A percentile compares a stretch with the other conserved stretches of the same genome.
phyloP scores from a whole-genome alignment of 2,888 invertebrate genomes.

The Adelognathus sp. region DNA sequence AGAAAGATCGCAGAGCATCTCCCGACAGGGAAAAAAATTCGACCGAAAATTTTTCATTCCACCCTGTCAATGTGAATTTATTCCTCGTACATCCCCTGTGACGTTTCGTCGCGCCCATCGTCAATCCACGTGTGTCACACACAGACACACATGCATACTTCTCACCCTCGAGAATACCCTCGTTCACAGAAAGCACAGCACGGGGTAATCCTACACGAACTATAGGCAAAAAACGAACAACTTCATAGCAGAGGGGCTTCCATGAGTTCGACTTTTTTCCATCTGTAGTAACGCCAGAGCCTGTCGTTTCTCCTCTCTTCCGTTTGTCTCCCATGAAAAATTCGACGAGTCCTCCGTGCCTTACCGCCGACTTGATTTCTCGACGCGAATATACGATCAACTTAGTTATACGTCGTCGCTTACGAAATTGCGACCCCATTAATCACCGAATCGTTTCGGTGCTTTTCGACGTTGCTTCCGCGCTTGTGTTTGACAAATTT shows the following conservation, averaged over 20 bases:
- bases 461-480: not conserved
- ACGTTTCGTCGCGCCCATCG: constrained; percentile 1
- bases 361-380: constrained; percentile 13
- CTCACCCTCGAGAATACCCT: not conserved
- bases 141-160: not conserved
- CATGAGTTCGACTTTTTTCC: constrained; percentile 20
- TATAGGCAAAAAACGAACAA: constrained; percentile 5
- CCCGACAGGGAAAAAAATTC: not conserved
- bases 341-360: constrained; percentile 10
- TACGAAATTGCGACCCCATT: constrained; percentile 40
- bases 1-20: no score
- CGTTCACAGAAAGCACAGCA: not conserved
- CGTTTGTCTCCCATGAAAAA: not conserved
- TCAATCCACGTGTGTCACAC: not conserved
- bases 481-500: not conserved
- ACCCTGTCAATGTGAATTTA: constrained; percentile 7
- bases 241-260: constrained; percentile 19
- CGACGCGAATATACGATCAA: constrained; percentile 12
- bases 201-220: not conserved
- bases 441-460: constrained; percentile 43
- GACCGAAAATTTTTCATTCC: not conserved
- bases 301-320: constrained; percentile 3
- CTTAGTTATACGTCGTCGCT: constrained; percentile 8
- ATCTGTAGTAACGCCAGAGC: constrained; percentile 4
- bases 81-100: constrained; percentile 20